Evolutionary conservation across 1,140 invertebrate genomes (phyloP).

Genomic region (Oryctes rhinoceros): DNA sequence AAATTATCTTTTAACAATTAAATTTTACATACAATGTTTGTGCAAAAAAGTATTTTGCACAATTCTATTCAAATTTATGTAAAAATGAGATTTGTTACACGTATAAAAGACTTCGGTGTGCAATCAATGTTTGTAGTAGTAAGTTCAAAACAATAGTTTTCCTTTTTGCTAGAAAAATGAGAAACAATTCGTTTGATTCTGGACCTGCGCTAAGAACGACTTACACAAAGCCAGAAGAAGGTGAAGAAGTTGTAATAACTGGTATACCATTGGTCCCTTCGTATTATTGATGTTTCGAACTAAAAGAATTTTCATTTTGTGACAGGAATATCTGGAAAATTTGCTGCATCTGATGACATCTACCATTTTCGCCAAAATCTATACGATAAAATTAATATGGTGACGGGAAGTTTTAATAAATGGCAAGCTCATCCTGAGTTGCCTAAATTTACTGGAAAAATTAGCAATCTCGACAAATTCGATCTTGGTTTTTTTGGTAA

Average conservation of each 20-base stretch:
- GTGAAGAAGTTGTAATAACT: slow-evolving; percentile 83
- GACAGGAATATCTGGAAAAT: slow-evolving; percentile 80
- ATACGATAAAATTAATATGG: slow-evolving; percentile 80
- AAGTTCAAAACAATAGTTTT: too few species aligned
- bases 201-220: too few species aligned
- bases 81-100: too few species aligned
- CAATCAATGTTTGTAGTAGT: too few species aligned
- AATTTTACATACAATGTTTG: too few species aligned
- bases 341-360: slow-evolving; percentile 86
- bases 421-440: slow-evolving; percentile 79
- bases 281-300: neutral
- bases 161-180: too few species aligned
- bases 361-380: slow-evolving; percentile 83
- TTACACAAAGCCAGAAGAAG: slow-evolving; percentile 51
- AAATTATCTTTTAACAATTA: too few species aligned
- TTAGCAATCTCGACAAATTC: slow-evolving; percentile 82
- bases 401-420: slow-evolving; percentile 78
- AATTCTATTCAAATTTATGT: too few species aligned
- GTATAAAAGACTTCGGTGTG: too few species aligned
- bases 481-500: slow-evolving; percentile 81
- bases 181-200: too few species aligned
- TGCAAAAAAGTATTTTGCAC: too few species aligned
- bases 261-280: slow-evolving; percentile 57
- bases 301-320: neutral
- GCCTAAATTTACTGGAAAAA: slow-evolving; percentile 79